Conservation (phyloP, 2,113 vertebrate genomes). For the Vicugna pacos region DNA sequence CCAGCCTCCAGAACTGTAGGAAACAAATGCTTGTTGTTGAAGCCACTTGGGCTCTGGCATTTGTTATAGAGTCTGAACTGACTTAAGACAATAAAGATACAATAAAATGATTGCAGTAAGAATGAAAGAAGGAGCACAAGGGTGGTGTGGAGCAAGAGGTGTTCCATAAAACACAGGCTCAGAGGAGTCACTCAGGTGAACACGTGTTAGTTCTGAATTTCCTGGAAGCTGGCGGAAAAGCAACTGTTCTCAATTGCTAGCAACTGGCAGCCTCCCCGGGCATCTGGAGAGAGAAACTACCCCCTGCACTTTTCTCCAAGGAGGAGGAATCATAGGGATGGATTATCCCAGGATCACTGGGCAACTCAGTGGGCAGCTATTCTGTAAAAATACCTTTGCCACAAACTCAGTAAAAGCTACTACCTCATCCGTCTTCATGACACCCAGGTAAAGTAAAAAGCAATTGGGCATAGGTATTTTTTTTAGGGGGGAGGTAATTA, state of each 20-base stretch:
- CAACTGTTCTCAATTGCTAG: neutral
- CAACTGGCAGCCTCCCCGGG: neutral
- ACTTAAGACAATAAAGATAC: neutral
- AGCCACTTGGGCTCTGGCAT: neutral
- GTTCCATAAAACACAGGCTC: neutral
- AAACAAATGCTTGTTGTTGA: neutral
- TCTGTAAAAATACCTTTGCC: neutral
- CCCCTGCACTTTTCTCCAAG: neutral
- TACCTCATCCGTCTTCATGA: fast-evolving
- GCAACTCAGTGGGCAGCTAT: neutral
- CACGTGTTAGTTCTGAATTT: neutral
- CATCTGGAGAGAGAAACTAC: neutral
- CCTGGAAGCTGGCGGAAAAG: neutral
- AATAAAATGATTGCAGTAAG: neutral
- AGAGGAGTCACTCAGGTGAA: neutral
- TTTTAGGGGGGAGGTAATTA: neutral
- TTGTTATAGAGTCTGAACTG: neutral
- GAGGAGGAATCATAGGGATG: neutral
- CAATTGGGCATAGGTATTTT: neutral
- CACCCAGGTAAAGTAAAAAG: neutral
- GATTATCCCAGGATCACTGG: neutral
- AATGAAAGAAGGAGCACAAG: neutral
- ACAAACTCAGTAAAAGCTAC: neutral
- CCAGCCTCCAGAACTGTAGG: neutral
- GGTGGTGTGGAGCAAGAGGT: neutral